Conservation (phyloP, 2,888 invertebrate species). For the Papilio elwesi region DNA sequence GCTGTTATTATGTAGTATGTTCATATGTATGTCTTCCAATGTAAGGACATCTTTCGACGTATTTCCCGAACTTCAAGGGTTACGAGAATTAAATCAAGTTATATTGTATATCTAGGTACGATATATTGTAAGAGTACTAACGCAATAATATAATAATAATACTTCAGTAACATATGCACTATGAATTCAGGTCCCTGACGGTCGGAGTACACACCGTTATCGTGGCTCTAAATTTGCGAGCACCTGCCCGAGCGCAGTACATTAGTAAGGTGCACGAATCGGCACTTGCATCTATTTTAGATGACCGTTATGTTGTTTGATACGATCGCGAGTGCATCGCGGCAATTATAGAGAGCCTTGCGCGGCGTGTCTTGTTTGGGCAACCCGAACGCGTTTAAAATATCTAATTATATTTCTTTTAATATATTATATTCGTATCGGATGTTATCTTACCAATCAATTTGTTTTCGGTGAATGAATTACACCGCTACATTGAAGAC, state of each 20-base stretch:
- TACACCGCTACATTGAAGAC: too few relatives aligned
- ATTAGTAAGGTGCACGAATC: constrained; percentile 42
- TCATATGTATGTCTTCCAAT: too few relatives aligned
- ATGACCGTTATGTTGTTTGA: constrained; percentile 29
- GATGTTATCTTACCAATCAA: background rate
- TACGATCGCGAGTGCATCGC: constrained; percentile 29
- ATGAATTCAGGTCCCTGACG: background rate
- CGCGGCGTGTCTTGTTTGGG: constrained; percentile 1
- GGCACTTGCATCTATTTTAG: constrained; percentile 25
- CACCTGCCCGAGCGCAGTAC: constrained; percentile 8
- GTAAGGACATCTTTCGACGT: too few relatives aligned
- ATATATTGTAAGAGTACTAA: background rate
- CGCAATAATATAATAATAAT: background rate
- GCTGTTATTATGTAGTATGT: too few relatives aligned
- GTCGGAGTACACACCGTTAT: constrained; percentile 16
- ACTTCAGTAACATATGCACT: background rate
- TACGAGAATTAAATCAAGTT: too few relatives aligned
- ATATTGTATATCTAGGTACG: too few relatives aligned
- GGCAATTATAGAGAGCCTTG: constrained; percentile 23
- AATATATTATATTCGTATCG: background rate
- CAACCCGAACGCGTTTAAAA: background rate
- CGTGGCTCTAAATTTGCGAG: constrained; percentile 27
- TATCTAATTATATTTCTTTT: background rate
- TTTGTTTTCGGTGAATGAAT: too few relatives aligned
- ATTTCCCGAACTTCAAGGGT: too few relatives aligned